Percentiles rank a stretch among this genome's conserved stretches.
Evolutionary conservation across 1,140 invertebrate species (phyloP).

Genomic region (Delia radicum): DNA sequence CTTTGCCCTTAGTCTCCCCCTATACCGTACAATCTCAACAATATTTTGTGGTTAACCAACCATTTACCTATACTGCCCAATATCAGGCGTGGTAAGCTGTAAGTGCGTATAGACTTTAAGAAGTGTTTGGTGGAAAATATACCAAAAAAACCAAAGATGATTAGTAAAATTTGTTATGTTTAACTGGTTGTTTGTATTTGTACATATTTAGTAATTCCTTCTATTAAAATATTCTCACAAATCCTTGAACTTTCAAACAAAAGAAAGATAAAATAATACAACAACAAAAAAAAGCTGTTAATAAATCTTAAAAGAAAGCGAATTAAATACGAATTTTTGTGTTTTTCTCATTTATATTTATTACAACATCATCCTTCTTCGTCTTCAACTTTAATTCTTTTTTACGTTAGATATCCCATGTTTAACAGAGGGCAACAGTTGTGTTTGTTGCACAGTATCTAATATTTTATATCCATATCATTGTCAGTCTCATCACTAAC

Average conservation of each 20-base stretch:
- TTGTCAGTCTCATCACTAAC: neutral
- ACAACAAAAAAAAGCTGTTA: neutral
- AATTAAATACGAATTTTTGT: constrained; percentile 10
- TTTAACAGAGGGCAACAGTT: too few species aligned
- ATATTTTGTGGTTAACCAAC: constrained; percentile 24
- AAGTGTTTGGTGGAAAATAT: neutral
- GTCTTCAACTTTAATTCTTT: too few species aligned
- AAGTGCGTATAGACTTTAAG: too few species aligned
- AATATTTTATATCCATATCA: neutral
- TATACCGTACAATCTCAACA: neutral
- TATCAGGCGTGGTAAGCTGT: constrained; percentile 25
- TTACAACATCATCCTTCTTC: too few species aligned
- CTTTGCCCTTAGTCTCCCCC: neutral
- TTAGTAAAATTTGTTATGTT: constrained; percentile 11
- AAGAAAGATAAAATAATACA: neutral
- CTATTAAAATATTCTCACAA: neutral
- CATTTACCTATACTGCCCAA: constrained; percentile 19
- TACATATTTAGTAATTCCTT: too few species aligned
- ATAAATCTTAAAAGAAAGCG: constrained; percentile 15
- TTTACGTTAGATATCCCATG: too few species aligned
- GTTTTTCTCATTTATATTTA: neutral
- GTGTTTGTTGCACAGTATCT: too few species aligned
- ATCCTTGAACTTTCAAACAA: neutral
- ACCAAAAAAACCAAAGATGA: neutral
- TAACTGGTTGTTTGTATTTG: neutral